Percentiles rank a stretch among this genome's conserved stretches.
These are phyloP conservation scores for Troides aeacus DNA, from an alignment of 2,888 invertebrate species.

Conservation along the genomic window DNA sequence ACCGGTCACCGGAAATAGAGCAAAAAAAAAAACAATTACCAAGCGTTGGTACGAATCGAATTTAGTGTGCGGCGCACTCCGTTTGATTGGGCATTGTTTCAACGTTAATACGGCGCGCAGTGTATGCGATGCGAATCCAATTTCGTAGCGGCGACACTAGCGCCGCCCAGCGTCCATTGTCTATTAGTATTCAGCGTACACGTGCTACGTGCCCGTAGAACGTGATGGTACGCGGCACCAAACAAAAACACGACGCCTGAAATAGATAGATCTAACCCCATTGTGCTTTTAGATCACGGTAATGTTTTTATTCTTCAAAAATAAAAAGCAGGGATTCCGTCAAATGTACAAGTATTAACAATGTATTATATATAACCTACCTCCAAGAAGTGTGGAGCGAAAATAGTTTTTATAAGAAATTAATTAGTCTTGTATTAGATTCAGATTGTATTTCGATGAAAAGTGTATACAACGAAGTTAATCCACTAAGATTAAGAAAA, in stretches of 20 bases:
- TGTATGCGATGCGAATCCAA: conserved; percentile 64
- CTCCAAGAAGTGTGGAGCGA: too few relatives aligned
- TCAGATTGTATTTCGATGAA: too few relatives aligned
- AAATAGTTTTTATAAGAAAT: too few relatives aligned
- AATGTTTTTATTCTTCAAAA: conserved; percentile 32
- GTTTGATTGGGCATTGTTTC: conserved; percentile 74
- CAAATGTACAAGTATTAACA: too few relatives aligned
- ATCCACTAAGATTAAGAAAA: too few relatives aligned
- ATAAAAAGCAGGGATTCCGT: background rate
- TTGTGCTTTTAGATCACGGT: conserved; percentile 38
- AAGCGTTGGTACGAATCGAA: conserved; percentile 28
- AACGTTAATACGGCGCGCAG: conserved; percentile 55
- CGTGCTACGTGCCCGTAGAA: conserved; percentile 56
- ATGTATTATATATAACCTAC: too few relatives aligned
- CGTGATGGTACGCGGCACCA: conserved; percentile 61
- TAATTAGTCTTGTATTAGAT: too few relatives aligned
- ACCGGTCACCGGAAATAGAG: background rate
- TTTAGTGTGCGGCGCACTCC: conserved; percentile 40
- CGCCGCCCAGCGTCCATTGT: conserved; percentile 47
- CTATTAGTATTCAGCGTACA: conserved; percentile 62
- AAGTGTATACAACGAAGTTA: too few relatives aligned
- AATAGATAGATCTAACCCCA: conserved; percentile 46
- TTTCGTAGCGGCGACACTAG: conserved; percentile 56
- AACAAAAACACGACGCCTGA: conserved; percentile 62
- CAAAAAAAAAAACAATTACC: conserved; percentile 27